Evolutionary conservation across 2,888 invertebrate species (phyloP), one percentile per base, ranked within the genome.

Genomic region (Brachycybe producta): DNA sequence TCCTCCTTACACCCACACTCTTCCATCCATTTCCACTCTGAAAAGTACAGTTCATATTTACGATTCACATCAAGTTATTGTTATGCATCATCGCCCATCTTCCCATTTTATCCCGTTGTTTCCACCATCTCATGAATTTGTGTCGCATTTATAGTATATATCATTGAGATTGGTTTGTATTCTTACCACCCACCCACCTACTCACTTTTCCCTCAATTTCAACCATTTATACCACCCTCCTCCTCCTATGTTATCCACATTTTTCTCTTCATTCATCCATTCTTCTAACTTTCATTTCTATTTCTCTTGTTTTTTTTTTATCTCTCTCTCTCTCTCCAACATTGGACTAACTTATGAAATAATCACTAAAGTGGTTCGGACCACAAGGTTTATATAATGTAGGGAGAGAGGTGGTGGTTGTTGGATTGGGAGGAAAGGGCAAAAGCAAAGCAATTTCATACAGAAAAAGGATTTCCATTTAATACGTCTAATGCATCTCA

Each of bases 301-400:
- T n/a, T n/a, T n/a, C n/a, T n/a, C n/a, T n/a, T n/a, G n/a, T n/a
- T n/a, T n/a, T n/a, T n/a, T n/a, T n/a, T n/a, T n/a, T n/a, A n/a
- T n/a, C n/a, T n/a, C n/a, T n/a, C n/a, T n/a, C n/a, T n/a, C n/a
- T n/a, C n/a, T n/a, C n/a, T n/a, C n/a, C n/a, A n/a, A n/a, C n/a
- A n/a, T n/a, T n/a, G n/a, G n/a, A n/a, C n/a, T n/a, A n/a, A n/a
- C 30, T 43, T 43, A 43, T 43, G 43, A 43, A 43, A 43, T 43
- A 43, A 43, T 43, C 43, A 43, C 30, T 43, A 43, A 43, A 43
- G 43, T 43, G 43, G 30, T 30, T 43, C 30, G 32, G 43, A 43
- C 43, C 43, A 43, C 43, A 43, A 32, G 28, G 30, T 27, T 43
- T n/a, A n/a, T n/a, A n/a, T n/a, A n/a, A n/a, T n/a, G n/a, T n/a